phyloP scores from a whole-genome alignment of 2,888 invertebrate species.

The Trissolcus brochymenae region DNA sequence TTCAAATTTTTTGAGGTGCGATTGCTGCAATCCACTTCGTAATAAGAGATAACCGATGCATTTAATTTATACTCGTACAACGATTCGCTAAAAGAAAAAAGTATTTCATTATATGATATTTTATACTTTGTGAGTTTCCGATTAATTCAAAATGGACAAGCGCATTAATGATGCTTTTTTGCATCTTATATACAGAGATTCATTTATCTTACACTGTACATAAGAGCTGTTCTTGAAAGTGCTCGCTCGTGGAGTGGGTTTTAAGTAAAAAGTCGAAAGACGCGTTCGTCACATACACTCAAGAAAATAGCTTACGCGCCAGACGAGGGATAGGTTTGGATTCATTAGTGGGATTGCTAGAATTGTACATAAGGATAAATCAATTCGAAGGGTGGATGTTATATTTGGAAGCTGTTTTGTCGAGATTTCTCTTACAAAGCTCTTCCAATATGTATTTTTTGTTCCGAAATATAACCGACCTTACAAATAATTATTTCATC shows the following conservation, averaged over 20 bases:
- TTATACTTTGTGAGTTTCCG: neutral
- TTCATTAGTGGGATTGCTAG: conserved; percentile 44
- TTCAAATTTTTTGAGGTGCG: too few species aligned
- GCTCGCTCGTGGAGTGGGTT: conserved; percentile 16
- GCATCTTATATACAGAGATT: conserved; percentile 19
- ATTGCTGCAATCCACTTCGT: too few species aligned
- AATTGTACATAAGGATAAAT: conserved; percentile 34
- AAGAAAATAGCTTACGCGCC: conserved; percentile 39
- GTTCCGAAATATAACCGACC: neutral
- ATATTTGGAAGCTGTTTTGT: conserved; percentile 8
- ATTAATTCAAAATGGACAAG: conserved; percentile 29
- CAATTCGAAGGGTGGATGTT: conserved; percentile 24
- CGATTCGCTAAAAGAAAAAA: neutral
- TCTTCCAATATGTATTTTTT: neutral
- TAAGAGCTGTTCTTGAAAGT: conserved; percentile 36
- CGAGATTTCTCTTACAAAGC: neutral
- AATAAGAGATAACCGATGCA: neutral
- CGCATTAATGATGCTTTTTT: conserved; percentile 25
- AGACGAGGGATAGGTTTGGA: conserved; percentile 40
- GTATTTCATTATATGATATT: neutral
- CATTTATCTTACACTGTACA: conserved; percentile 40
- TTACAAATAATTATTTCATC: neutral
- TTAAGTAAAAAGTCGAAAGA: conserved; percentile 39
- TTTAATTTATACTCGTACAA: neutral
- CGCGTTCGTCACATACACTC: conserved; percentile 43